Base-by-base conservation (phyloP, 2,797 vertebrate genomes). In the Alfaro cultratus region DNA sequence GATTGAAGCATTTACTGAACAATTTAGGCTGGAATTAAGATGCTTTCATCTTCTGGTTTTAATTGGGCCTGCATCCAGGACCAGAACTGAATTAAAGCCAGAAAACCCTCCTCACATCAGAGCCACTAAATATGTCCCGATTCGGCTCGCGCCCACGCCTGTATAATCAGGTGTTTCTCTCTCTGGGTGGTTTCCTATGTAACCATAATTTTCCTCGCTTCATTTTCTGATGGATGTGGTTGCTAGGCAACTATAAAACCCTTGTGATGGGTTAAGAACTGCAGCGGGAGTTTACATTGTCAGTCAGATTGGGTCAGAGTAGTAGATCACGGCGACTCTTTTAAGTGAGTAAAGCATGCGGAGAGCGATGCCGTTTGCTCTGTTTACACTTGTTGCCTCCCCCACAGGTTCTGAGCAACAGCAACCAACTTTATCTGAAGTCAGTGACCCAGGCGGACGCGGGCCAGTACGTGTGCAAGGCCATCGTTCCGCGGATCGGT, bases 401-500 rank as follows among this genome's bases (percentile, higher is more conserved):
- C 76, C 23, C 68, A 1, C 95, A 98, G 97, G 97, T 98, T 23
- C 95, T 98, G 80, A 98, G 97, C 87, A 98, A 98, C 94, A 97
- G 97, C 92, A 97, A 98, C 94, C 96, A 97, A 90, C 93, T 98
- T 84, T 94, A 96, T 85, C 93, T 98, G 81, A 97, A 97, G 92
- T 94, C 97, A 0, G 97, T 98, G 75, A 97, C 96, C 0, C 97
- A 98, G 87, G 96, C 95, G 0, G 97, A 98, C 0, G 97, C 97
- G 0, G 97, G 97, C 55, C 97, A 97, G 88, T 98, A 98, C 18
- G 92, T 98, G 62, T 98, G 97, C 88, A 97, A 98, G 78, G 97
- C 97, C 94, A 98, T 98, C 41, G 97, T 98, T 21, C 97, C 97
- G 13, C 89, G 97, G 31, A 98, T 98, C 0, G 97, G 97, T 7